These are phyloP conservation scores for Cheilosia vernalis DNA, from an alignment of 2,888 invertebrate species.

Conservation along the genomic window DNA sequence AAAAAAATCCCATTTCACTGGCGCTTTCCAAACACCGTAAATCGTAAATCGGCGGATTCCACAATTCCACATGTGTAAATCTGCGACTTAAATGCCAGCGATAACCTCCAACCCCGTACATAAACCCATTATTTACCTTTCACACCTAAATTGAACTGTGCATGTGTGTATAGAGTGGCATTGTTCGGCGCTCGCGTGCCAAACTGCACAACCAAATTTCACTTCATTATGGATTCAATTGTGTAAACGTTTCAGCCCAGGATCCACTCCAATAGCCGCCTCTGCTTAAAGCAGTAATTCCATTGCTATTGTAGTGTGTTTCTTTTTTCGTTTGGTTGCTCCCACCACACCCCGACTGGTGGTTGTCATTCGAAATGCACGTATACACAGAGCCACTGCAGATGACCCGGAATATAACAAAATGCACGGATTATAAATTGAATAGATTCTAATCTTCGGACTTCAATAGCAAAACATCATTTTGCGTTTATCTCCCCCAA, in stretches of 20 bases:
- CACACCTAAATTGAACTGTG: constrained; percentile 40
- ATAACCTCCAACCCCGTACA: constrained; percentile 18
- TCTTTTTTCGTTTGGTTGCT: background rate
- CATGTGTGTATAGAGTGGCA: background rate
- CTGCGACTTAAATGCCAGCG: constrained; percentile 23
- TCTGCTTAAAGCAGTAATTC: constrained; percentile 34
- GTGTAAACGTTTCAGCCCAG: constrained; percentile 21
- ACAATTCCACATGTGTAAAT: constrained; percentile 32
- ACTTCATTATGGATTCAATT: constrained; percentile 66
- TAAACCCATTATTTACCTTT: constrained; percentile 61
- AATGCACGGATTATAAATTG: constrained; percentile 68
- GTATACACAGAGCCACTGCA: background rate
- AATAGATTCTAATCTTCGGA: constrained; percentile 70
- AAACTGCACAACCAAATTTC: constrained; percentile 14
- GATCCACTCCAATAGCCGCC: constrained; percentile 21
- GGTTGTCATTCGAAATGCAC: constrained; percentile 34
- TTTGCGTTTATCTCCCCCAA: constrained; percentile 63
- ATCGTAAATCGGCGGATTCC: constrained; percentile 29
- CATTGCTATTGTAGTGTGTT: constrained; percentile 41
- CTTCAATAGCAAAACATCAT: constrained; percentile 62
- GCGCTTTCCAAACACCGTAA: constrained; percentile 7
- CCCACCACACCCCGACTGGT: background rate
- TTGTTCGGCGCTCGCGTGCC: constrained; percentile 1
- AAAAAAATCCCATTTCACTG: constrained; percentile 43
- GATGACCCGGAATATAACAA: constrained; percentile 38